Evolutionary conservation across 2,797 vertebrate genomes (phyloP), one percentile per base, ranked within the genome.

Genomic region (Bryconaethiops microstoma): DNA sequence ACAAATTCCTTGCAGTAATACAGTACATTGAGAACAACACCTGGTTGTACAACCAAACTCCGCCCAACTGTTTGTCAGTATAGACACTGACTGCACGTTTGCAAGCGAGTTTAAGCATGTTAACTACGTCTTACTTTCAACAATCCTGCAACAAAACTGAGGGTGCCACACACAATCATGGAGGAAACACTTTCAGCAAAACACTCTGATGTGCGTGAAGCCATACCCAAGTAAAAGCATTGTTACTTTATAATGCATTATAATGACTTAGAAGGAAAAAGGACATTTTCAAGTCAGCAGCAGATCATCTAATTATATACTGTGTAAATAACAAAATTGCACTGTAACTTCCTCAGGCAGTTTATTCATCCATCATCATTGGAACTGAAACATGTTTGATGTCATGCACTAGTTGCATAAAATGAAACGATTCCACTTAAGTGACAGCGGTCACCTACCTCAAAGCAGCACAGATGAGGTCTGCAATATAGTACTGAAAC

Each of bases 1-100:
- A 42, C n/a, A 64, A 83, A 84, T 57, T 73, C 50, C 12, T 48
- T 62, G 55, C 65, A 76, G 75, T 54, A 78, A 69, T 1, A 7
- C 68, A 54, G 29, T 4, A 50, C 42, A 48, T 40, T 72, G 19
- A 55, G 71, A 84, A 57, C 52, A 21, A n/a, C 5, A 69, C 40
- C 25, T 77, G 73, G 73, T 54, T 70, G 29, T 67, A 45, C 23
- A 81, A 55, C 42, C 5, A 45, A 19, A 29, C 29, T 40, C 54
- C 54, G 40, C 54, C 45, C 62, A 69, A 12, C 29, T 63, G 57
- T 29, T 63, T 55, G 48, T 62, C 45, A 71, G 55, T 71, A 45
- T 45, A 70, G 50, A 63, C 45, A 25, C 14, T 14, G 42, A 68
- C 52, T 60, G 42, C 8, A 42, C 7, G 3, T 13, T 29, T 23